Evolutionary conservation across 1,140 invertebrate species (phyloP), one percentile per base, ranked within the genome.

Genomic region (Venturia canescens): DNA sequence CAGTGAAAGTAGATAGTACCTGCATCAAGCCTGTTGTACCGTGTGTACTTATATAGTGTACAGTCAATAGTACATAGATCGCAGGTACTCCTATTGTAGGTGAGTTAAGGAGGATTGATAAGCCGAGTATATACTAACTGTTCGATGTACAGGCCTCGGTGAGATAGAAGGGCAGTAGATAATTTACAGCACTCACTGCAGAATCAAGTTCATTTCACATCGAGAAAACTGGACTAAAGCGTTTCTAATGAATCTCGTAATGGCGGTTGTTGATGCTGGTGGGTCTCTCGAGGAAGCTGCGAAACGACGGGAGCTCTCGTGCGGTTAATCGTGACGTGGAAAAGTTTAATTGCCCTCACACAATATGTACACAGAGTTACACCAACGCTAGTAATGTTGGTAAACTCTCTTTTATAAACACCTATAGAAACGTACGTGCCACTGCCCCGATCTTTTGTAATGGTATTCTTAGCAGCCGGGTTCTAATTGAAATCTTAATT

Each of bases 181-280:
- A 72, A 44, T 38, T 44, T n/a, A 31, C 44, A 34, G 31, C 34
- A 44, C 70, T 23, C 34, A 23, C 29, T 26, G 29, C 44, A 72
- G 27, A n/a, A 72, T 72, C 44, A 34, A 72, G 44, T 72, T 72
- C 44, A 72, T 72, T 72, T 72, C 34, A 72, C 70, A 72, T 23
- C 70, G 23, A 38, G 27, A 44, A 26, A 38, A 72, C 34, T 72
- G 29, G 44, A 72, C 34, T 38, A 21, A 53, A 53, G 16, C 50
- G 50, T 53, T 53, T 53, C 50, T 53, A 53, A 53, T 53, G 50
- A 53, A 53, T n/a, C n/a, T n/a, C n/a, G n/a, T n/a, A 53, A 53
- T n/a, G 7, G 50, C n/a, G 50, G 50, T 21, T 53, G 50, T 21
- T n/a, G 16, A 1, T 53, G 16, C 16, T 53, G 50, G 50, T n/a